These are phyloP conservation scores for Brachyhypopomus occidentalis DNA, from an alignment of 2,113 vertebrate species.

Conservation along the genomic window DNA sequence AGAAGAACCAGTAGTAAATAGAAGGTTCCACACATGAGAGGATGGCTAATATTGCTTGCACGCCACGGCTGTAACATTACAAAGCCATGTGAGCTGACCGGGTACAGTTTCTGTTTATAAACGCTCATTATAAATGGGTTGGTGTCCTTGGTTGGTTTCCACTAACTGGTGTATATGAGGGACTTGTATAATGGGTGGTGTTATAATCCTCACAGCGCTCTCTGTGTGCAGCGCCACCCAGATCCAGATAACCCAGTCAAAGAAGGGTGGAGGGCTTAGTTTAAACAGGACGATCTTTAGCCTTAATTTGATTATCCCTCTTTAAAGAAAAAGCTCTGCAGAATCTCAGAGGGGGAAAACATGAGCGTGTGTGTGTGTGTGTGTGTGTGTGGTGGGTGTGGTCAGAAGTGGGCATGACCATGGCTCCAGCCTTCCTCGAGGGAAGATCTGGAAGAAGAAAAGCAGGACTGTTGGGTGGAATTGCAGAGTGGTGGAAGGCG, in stretches of 20 bases:
- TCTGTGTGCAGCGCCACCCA: background rate
- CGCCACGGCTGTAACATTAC: slow-evolving; percentile 28
- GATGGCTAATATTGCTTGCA: background rate
- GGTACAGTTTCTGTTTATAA: slow-evolving; percentile 12
- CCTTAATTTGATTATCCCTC: background rate
- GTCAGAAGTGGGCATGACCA: slow-evolving; percentile 9
- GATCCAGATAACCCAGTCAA: background rate
- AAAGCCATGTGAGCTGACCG: slow-evolving; percentile 11
- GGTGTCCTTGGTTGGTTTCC: slow-evolving; percentile 28
- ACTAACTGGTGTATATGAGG: background rate
- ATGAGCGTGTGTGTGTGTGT: background rate
- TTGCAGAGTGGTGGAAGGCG: slow-evolving; percentile 10
- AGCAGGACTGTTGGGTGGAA: slow-evolving; percentile 17
- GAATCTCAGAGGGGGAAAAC: background rate
- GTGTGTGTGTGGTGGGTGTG: slow-evolving; percentile 12
- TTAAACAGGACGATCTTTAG: background rate
- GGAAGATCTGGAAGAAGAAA: slow-evolving; percentile 24
- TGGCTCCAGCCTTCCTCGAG: background rate
- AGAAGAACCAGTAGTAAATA: slow-evolving; percentile 4
- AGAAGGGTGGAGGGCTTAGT: background rate
- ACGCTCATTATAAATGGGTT: background rate
- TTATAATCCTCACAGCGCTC: background rate
- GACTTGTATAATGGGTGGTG: background rate
- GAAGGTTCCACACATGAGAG: background rate
- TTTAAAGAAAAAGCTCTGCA: background rate